Base-by-base conservation (phyloP, 1,140 invertebrate species). In the Drosophila obscura region DNA sequence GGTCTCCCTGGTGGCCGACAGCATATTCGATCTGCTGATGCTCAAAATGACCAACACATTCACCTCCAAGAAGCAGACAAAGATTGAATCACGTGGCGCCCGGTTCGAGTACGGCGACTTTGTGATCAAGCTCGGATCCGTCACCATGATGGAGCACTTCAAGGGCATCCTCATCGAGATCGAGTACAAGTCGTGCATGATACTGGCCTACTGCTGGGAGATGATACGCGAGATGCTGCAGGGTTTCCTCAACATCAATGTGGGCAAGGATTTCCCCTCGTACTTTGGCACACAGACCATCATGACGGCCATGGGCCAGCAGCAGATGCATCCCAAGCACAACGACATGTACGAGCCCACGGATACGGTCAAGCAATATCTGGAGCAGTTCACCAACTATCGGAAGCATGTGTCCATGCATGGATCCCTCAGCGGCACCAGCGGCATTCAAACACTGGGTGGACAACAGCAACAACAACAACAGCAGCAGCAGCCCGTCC, bases 121-220 rank as follows among this genome's bases (percentile, higher is more conserved):
- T 92, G 95, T 97, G 75, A 95, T 99, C 4, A 99, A 99, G 92
- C 93, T 99, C 2, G 98, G 98, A 24, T 97, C 95, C 50, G 97
- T 99, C 2, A 96, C 96, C 8, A 96, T 99, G 93, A 97, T 96
- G 91, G 96, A 97, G 59, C 97, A 96, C 88, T 98, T 99, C 90
- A 98, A 98, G 93, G 98, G 98, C 11, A 95, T 99, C 60, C 93
- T 99, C 0, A 95, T 99, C 50, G 98, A 99, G 94, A 97, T 97
- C 11, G 98, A 99, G 93, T 99, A 99, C 92, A 94, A 95, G 58
- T 97, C 98, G 0, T 98, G 97, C 92, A 94, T 97, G 2, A 95
- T 98, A 45, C 95, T 97, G 0, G 94, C 94, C 45, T 96, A 95
- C 67, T 98, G 97, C 77, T 99, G 97, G 97, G 96, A 97, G 82